phyloP scores from a whole-genome alignment of 2,888 invertebrate genomes.

The Tricholauxania praeusta region DNA sequence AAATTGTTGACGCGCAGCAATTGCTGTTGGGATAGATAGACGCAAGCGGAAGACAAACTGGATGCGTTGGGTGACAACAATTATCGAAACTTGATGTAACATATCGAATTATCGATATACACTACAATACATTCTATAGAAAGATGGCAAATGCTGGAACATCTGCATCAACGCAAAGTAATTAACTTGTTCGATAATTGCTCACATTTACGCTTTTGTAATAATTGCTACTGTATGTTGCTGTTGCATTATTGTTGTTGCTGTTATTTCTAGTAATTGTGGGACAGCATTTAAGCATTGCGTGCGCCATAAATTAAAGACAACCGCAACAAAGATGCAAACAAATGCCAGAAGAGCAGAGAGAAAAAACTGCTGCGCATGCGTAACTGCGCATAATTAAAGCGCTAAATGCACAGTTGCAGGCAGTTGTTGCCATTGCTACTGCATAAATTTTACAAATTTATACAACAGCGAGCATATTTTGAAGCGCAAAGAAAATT shows the following conservation, averaged over 20 bases:
- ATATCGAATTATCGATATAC: no score
- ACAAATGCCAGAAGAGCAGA: neutral
- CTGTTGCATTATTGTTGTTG: neutral
- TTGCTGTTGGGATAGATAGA: neutral
- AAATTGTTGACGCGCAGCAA: constrained; percentile 28
- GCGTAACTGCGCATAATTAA: constrained; percentile 36
- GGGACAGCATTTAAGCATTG: constrained; percentile 62
- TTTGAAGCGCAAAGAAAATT: constrained; percentile 9
- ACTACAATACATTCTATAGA: neutral
- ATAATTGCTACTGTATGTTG: no score
- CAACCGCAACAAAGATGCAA: constrained; percentile 14
- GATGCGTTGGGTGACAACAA: neutral
- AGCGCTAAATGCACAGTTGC: constrained; percentile 17
- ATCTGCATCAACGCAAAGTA: constrained; percentile 11
- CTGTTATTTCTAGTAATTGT: constrained; percentile 35
- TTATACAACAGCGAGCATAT: constrained; percentile 42
- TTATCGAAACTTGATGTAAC: no score
- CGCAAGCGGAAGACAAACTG: neutral
- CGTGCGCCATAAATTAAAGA: constrained; percentile 53
- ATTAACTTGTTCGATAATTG: constrained; percentile 36
- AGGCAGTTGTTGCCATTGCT: constrained; percentile 23
- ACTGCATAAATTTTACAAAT: constrained; percentile 47
- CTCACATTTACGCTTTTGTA: neutral
- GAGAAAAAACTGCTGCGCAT: constrained; percentile 12
- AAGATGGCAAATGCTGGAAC: neutral